Conservation (phyloP, 2,113 vertebrate species). For the Pluvianellus socialis region DNA sequence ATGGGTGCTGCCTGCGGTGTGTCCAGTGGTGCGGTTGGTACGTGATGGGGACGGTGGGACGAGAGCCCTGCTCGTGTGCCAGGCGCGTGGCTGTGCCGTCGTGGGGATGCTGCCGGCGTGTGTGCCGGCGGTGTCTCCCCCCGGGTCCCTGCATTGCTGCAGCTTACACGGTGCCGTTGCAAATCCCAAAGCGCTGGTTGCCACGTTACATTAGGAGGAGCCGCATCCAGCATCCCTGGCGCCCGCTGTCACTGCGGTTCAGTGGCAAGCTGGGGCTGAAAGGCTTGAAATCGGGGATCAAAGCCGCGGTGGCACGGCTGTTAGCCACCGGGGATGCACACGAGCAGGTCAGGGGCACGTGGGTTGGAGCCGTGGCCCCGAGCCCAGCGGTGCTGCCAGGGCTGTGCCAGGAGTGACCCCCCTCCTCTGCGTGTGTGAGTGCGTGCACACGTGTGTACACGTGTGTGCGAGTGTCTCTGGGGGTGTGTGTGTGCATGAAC, state of each 20-base stretch:
- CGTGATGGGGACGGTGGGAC: background rate
- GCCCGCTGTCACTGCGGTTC: background rate
- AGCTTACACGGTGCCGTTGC: background rate
- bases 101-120: background rate
- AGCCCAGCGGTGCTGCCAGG: background rate
- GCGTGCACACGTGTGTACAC: too few species aligned
- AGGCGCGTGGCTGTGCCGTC: background rate
- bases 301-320: fast-evolving
- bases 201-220: conserved; percentile 16
- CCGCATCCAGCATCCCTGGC: background rate
- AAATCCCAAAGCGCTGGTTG: background rate
- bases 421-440: too few species aligned
- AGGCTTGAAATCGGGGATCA: background rate
- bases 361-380: background rate
- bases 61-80: background rate
- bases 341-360: fast-evolving
- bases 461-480: background rate
- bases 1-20: fast-evolving
- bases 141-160: fast-evolving
- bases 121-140: fast-evolving
- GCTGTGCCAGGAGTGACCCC: background rate
- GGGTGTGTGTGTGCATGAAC: background rate
- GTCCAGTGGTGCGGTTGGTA: fast-evolving
- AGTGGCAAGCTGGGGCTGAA: background rate
- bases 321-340: background rate